phyloP scores from a whole-genome alignment of 2,888 invertebrate species.

The Stenodema calcarata region DNA sequence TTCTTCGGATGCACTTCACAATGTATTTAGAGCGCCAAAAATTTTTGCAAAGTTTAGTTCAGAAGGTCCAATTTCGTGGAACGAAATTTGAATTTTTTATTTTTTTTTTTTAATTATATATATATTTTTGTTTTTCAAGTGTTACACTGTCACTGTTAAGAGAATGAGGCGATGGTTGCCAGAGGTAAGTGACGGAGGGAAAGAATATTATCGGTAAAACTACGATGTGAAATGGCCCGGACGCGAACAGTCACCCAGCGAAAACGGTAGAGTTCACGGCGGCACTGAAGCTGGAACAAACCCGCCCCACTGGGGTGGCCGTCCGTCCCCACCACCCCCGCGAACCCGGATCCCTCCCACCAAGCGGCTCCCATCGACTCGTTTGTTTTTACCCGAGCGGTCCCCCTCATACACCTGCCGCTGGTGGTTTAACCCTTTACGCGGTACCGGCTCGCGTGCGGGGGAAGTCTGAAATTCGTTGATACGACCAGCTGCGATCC shows the following conservation, averaged over 20 bases:
- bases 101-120: neutral
- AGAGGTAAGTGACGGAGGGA: neutral
- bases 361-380: neutral
- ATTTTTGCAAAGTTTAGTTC: neutral
- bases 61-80: too few relatives aligned
- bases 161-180: neutral
- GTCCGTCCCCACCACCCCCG: neutral
- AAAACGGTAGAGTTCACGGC: slow-evolving; percentile 29
- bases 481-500: neutral
- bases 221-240: neutral
- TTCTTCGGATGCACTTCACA: neutral
- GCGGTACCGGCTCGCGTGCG: neutral
- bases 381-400: neutral
- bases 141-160: neutral
- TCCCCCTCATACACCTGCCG: neutral
- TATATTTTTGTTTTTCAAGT: neutral
- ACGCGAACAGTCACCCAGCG: neutral
- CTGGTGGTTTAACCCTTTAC: neutral
- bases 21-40: neutral
- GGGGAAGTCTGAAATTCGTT: neutral
- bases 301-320: neutral
- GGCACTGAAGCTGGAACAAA: neutral
- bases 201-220: neutral
- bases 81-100: too few relatives aligned
- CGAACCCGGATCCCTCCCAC: neutral